Percentiles rank a stretch among this genome's conserved stretches.
phyloP scores from a whole-genome alignment of 2,888 invertebrate genomes.

The Watsonalla binaria region DNA sequence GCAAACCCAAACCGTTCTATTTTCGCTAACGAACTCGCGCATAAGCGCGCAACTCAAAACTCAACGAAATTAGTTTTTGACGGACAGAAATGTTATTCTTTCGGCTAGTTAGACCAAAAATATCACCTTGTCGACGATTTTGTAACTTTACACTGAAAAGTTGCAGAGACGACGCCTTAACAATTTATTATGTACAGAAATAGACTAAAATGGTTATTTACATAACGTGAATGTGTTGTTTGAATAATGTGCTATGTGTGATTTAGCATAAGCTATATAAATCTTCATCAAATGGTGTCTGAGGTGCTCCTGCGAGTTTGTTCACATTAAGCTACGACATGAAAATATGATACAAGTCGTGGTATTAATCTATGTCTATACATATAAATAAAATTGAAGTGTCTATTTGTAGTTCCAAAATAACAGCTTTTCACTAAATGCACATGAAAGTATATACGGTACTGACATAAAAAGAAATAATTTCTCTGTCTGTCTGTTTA shows the following conservation, averaged over 20 bases:
- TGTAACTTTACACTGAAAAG: slow-evolving; percentile 68
- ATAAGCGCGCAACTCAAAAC: slow-evolving; percentile 31
- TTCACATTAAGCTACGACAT: slow-evolving; percentile 26
- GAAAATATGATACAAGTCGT: slow-evolving; percentile 11
- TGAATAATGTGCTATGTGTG: slow-evolving; percentile 47
- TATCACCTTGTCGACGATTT: slow-evolving; percentile 54
- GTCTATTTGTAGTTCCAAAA: too few relatives aligned
- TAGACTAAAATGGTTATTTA: slow-evolving; percentile 34
- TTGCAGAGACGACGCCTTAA: slow-evolving; percentile 45
- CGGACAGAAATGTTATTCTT: slow-evolving; percentile 61
- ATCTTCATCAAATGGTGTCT: slow-evolving; percentile 57
- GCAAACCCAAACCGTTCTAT: slow-evolving; percentile 28
- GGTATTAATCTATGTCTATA: too few relatives aligned
- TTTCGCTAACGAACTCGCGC: slow-evolving; percentile 20
- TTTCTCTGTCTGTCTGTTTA: too few relatives aligned
- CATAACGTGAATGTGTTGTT: slow-evolving; percentile 30
- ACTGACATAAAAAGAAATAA: too few relatives aligned
- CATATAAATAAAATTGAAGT: too few relatives aligned
- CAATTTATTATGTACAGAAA: slow-evolving; percentile 55
- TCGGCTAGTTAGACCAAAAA: slow-evolving; percentile 57
- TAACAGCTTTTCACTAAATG: too few relatives aligned
- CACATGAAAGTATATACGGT: too few relatives aligned
- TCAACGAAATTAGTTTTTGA: slow-evolving; percentile 43
- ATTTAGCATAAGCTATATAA: slow-evolving; percentile 56
- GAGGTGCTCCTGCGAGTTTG: slow-evolving; percentile 21